phyloP scores from a whole-genome alignment of 2,797 vertebrate species.

The Cynopterus sphinx region DNA sequence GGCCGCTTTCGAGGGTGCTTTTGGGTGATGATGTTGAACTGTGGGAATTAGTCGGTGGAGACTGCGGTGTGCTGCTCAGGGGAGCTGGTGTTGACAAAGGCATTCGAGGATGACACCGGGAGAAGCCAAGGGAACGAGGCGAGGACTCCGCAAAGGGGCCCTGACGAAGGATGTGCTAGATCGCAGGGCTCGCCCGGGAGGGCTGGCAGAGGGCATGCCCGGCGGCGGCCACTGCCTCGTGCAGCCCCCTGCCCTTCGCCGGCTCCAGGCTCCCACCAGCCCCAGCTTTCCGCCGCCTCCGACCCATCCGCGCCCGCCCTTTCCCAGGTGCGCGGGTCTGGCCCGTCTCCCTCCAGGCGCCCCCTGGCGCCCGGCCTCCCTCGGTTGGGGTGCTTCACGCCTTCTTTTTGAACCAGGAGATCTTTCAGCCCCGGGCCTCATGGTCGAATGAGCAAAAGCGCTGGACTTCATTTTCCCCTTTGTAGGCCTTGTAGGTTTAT shows the following conservation, averaged over 20 bases:
- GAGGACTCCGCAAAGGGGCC: fast-evolving
- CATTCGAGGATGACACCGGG: fast-evolving
- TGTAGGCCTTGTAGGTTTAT: conserved; percentile 83
- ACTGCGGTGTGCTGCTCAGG: not conserved
- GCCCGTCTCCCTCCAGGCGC: not conserved
- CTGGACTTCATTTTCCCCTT: conserved; percentile 84
- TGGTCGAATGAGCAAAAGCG: conserved; percentile 75
- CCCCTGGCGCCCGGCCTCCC: conserved; percentile 54
- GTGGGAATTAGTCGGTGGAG: not conserved
- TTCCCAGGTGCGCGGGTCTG: not conserved
- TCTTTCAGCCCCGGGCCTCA: not conserved
- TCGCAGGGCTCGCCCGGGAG: not conserved
- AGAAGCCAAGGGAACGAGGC: not conserved
- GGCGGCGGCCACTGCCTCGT: not conserved
- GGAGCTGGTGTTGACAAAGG: not conserved
- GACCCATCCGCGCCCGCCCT: not conserved
- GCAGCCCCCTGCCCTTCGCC: not conserved
- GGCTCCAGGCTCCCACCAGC: not conserved
- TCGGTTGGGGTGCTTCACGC: not conserved
- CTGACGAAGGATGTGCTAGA: not conserved
- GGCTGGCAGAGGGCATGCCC: not conserved
- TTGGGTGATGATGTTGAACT: not conserved
- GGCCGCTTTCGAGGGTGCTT: not conserved
- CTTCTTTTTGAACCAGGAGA: not conserved
- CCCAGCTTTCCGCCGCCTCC: not conserved